Base-by-base conservation (phyloP, 2,888 invertebrate species). In the Anoplius nigerrimus region DNA sequence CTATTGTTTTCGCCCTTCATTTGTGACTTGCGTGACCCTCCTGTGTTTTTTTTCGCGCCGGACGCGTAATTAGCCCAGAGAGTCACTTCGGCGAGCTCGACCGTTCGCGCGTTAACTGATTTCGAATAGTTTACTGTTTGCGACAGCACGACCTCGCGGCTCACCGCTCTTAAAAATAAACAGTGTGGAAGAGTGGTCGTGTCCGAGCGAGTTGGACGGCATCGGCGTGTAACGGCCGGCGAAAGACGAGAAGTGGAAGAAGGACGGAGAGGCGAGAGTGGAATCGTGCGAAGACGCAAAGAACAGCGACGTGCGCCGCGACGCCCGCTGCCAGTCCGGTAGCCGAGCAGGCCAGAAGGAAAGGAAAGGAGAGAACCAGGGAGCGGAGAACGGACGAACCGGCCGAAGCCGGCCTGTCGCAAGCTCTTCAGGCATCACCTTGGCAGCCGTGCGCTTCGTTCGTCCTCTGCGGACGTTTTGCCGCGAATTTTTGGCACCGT, bases 121-220 rank as follows among this genome's bases (percentile, higher is more conserved):
- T 34, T 34, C 1, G 11, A 6, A 34, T 34, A 34, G 34, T 34
- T 34, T 11, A 34, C 11, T 34, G 11, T 6, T 34, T 11, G 34
- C 1, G 34, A 34, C 11, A 34, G 11, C 34, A 34, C 34, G 63
- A 71, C 72, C 66, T 68, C 58, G 62, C 55, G 69, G 70, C 67
- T 62, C 62, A 59, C 53, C 65, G 66, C 65, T 69, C 48, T 66
- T 53, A 77, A 77, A 79, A 80, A 77, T 71, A 80, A 79, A 75
- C 69, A 77, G 62, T 45, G 57, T 56, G 61, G 69, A 70, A 59
- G 65, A 66, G 63, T 15, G 46, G 57, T n/a, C n/a, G n/a, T n/a
- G 64, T 27, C 46, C 43, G 34, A 6, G 34, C 34, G 34, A 34
- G 34, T 11, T 6, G 34, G 34, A 34, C 34, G 34, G 34, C 11